Evolutionary conservation across 2,797 vertebrate species (phyloP).

Genomic region (Hypotaenidia okinawae): DNA sequence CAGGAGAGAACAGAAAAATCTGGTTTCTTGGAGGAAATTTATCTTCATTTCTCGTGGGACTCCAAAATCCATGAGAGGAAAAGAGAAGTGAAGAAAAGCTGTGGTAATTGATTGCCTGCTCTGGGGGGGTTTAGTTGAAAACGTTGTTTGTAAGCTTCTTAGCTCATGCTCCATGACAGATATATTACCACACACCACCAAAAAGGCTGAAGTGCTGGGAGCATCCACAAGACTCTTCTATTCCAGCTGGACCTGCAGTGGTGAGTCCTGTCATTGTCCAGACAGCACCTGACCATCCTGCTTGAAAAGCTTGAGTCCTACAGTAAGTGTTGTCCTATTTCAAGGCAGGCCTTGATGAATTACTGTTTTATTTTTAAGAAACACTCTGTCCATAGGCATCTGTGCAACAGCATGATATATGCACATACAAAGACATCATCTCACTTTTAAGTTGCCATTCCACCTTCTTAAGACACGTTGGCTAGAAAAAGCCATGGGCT

Average conservation of each 20-base stretch:
- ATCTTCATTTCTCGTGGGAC: neutral
- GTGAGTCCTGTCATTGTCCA: neutral
- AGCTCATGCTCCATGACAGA: accelerated
- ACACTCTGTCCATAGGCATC: accelerated
- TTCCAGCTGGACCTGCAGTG: neutral
- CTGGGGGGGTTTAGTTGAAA: neutral
- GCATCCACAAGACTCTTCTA: neutral
- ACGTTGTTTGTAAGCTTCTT: neutral
- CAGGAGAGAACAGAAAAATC: neutral
- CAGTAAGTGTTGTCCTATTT: accelerated
- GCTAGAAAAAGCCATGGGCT: neutral
- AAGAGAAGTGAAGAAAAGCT: neutral
- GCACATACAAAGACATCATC: neutral
- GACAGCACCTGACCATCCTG: neutral
- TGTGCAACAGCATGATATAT: neutral
- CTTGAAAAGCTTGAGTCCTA: neutral
- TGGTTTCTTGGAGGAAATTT: neutral
- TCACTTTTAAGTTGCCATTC: neutral
- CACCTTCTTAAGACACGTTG: accelerated
- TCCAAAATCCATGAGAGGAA: accelerated
- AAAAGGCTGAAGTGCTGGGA: neutral
- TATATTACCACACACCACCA: accelerated
- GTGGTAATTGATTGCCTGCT: neutral
- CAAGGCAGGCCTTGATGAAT: neutral
- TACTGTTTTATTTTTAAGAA: neutral